phyloP scores from a whole-genome alignment of 2,113 vertebrate species.

The Neotoma lepida region DNA sequence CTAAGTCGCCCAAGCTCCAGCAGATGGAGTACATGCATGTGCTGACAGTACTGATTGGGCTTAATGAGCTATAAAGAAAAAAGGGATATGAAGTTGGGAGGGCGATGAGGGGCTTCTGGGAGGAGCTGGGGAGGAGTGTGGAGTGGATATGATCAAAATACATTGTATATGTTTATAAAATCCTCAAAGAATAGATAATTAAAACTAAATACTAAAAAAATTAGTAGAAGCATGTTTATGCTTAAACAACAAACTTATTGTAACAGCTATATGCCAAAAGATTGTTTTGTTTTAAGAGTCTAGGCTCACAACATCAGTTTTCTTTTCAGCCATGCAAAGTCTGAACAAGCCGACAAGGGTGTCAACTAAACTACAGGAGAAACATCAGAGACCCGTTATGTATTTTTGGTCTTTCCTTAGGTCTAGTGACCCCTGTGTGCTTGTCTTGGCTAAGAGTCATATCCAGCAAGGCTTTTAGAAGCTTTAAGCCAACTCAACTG shows the following conservation, averaged over 20 bases:
- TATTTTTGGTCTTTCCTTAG: background rate
- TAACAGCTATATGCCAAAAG: background rate
- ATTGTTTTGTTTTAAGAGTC: background rate
- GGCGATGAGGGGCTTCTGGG: background rate
- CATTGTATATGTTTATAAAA: background rate
- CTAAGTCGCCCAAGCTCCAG: background rate
- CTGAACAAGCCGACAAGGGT: background rate
- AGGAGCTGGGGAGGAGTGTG: background rate
- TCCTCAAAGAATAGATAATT: background rate
- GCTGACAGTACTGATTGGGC: background rate
- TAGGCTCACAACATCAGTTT: background rate
- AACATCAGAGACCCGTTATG: background rate
- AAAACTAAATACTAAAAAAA: background rate
- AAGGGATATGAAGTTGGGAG: background rate
- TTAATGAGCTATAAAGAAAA: background rate
- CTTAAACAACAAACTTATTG: background rate
- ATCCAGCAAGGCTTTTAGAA: background rate
- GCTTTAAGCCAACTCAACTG: background rate
- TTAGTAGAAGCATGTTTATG: background rate
- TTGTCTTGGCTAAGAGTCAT: background rate
- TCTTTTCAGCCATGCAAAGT: background rate
- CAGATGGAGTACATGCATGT: background rate
- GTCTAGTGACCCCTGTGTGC: background rate
- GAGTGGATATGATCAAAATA: background rate
- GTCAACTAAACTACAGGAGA: background rate